Evolutionary conservation across 2,888 invertebrate species (phyloP), one percentile per base, ranked within the genome.

Genomic region (Meiosimyza platycephala): DNA sequence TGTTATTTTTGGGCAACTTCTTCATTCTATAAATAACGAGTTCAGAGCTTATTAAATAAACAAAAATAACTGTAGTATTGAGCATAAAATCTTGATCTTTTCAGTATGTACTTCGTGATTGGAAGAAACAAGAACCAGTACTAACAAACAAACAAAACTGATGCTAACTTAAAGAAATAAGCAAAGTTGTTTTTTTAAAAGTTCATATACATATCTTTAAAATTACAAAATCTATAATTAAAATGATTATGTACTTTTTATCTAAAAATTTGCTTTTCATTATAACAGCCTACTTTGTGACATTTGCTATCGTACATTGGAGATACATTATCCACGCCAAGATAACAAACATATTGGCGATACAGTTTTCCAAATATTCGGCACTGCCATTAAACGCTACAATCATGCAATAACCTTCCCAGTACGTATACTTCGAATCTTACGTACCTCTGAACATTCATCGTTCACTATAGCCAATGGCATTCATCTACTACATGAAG

Each of bases 391-490:
- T 22, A 95, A 94, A 84, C 91, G 91, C 67, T 95, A 95, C 84
- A 95, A 94, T 83, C 95, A 97, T 87, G 94, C 94, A 0, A 90
- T 93, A 59, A 91, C 92, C 48, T 95, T 94, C 84, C 90, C 93
- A 1, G 91, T 93, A 7, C 92, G 93, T 81, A 89, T 94, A 72
- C 91, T 91, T 33, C 90, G 91, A 88, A 90, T 91, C 16, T 72
- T 88, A 3, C 81, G 86, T 4, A 83, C 82, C 22, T 79, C 81
- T 2, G 88, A 88, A 72, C 84, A 83, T 64, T 80, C 87, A 1
- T 78, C 85, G 0, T 68, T 79, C 0, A 80, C 86, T 0, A 83
- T 86, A 18, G 87, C 87, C 1, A 83, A 80, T 55, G 88, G 88
- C 0, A 83, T 87, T 16, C 75, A 83, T 55, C 72, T 87, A 4